Evolutionary conservation across 1,140 invertebrate genomes (phyloP).

Genomic region (Drosophila truncata): DNA sequence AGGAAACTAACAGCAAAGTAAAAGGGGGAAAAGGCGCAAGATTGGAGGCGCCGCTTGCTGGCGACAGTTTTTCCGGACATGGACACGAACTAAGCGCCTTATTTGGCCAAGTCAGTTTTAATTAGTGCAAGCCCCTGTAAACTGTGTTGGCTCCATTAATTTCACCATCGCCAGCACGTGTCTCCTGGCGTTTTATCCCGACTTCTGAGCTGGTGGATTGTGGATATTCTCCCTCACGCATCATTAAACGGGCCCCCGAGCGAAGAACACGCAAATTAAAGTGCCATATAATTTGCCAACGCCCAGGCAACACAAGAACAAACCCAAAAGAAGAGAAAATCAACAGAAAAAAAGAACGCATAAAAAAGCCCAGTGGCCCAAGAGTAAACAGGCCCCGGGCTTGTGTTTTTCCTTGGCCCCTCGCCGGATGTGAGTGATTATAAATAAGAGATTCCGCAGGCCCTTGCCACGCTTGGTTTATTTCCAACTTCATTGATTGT

Average conservation of each 20-base stretch:
- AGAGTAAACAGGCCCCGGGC: conserved; percentile 17
- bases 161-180: conserved; percentile 43
- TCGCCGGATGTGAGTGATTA: conserved; percentile 72
- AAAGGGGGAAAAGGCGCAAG: background rate
- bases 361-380: conserved; percentile 19
- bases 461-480: conserved; percentile 28
- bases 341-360: conserved; percentile 1
- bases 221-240: conserved; percentile 47
- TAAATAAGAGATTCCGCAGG: conserved; percentile 67
- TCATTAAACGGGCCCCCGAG: conserved; percentile 61
- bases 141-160: conserved; percentile 39
- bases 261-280: conserved; percentile 69
- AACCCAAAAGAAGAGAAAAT: conserved; percentile 1
- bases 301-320: conserved; percentile 12
- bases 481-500: conserved; percentile 65
- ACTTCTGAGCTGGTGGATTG: background rate
- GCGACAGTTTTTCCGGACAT: conserved; percentile 38
- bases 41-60: conserved; percentile 49
- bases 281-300: conserved; percentile 61
- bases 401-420: conserved; percentile 32
- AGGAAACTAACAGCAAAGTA: conserved; percentile 48
- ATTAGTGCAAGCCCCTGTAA: conserved; percentile 59
- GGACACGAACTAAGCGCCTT: conserved; percentile 45
- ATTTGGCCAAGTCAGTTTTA: conserved; percentile 56
- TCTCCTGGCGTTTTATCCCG: conserved; percentile 10